Evolutionary conservation across 2,797 vertebrate genomes (phyloP).

Genomic region (Anisognathus igniventris): DNA sequence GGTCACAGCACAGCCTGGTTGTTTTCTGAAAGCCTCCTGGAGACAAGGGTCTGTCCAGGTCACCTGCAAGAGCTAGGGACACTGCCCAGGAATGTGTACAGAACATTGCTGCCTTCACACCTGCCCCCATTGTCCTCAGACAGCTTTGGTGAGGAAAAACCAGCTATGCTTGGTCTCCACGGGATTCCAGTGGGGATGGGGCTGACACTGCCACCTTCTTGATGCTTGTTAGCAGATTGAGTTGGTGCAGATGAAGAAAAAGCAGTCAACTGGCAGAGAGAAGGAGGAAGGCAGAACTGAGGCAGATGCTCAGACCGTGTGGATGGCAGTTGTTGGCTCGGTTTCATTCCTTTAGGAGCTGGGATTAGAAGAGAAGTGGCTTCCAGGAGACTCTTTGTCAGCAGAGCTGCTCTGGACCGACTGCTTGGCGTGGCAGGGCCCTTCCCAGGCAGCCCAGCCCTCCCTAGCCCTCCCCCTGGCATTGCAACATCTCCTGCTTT

Average conservation of each 20-base stretch:
- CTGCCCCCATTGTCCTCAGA: neutral
- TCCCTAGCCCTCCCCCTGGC: slow-evolving; percentile 7
- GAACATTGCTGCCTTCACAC: neutral
- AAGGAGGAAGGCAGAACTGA: neutral
- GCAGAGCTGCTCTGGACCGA: rapidly evolving
- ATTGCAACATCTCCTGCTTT: slow-evolving; percentile 41
- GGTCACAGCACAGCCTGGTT: neutral
- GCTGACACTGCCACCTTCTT: neutral
- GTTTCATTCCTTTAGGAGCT: neutral
- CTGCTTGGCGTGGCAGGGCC: neutral
- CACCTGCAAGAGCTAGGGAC: neutral
- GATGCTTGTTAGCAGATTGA: neutral
- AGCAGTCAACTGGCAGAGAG: neutral
- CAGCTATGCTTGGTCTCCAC: neutral
- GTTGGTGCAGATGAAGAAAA: neutral
- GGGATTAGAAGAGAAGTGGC: neutral
- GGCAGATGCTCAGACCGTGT: neutral
- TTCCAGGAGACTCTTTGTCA: neutral
- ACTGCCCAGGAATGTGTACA: neutral
- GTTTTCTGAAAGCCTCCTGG: slow-evolving; percentile 5
- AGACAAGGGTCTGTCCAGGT: slow-evolving; percentile 11
- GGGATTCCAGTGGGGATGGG: neutral
- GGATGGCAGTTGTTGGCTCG: neutral
- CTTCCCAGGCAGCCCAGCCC: neutral
- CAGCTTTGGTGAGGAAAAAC: neutral